These are phyloP conservation scores for Silurus lanzhouensis DNA, from an alignment of 2,797 vertebrate species.

Conservation along the genomic window DNA sequence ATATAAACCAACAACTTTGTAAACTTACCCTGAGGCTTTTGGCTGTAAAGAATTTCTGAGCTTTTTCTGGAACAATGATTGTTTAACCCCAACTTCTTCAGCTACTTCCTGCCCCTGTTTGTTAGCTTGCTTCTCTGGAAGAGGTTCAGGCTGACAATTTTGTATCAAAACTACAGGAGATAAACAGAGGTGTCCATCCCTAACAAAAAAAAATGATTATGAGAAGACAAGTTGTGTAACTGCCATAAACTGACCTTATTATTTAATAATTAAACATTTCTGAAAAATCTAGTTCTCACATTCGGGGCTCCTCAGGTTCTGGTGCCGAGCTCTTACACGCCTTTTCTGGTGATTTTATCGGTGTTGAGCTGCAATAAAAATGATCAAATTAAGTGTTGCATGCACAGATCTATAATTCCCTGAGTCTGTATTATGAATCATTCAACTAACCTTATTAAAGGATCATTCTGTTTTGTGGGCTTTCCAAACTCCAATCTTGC, in stretches of 20 bases:
- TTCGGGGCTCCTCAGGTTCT: background rate
- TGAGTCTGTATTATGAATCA: background rate
- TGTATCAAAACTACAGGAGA: constrained; percentile 18
- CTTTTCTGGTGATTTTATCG: background rate
- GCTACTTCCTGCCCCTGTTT: constrained; percentile 11
- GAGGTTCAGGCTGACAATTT: constrained; percentile 6
- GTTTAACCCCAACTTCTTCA: constrained; percentile 29
- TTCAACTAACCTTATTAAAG: constrained; percentile 30
- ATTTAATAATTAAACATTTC: background rate
- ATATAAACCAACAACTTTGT: background rate
- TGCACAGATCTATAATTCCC: background rate
- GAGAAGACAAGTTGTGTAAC: background rate
- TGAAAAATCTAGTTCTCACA: background rate
- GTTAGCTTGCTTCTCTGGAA: background rate
- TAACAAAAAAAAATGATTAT: background rate
- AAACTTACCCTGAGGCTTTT: constrained; percentile 63
- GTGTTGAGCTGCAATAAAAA: background rate
- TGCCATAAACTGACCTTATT: background rate
- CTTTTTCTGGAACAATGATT: constrained; percentile 65
- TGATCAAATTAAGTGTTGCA: background rate
- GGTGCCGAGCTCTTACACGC: background rate
- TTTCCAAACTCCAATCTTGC: constrained; percentile 40
- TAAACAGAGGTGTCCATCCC: constrained; percentile 1
- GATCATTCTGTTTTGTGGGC: background rate
- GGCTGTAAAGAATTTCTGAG: constrained; percentile 58